These are phyloP conservation scores for Thamnophis sirtalis DNA, from an alignment of 2,113 vertebrate genomes.

Conservation along the genomic window DNA sequence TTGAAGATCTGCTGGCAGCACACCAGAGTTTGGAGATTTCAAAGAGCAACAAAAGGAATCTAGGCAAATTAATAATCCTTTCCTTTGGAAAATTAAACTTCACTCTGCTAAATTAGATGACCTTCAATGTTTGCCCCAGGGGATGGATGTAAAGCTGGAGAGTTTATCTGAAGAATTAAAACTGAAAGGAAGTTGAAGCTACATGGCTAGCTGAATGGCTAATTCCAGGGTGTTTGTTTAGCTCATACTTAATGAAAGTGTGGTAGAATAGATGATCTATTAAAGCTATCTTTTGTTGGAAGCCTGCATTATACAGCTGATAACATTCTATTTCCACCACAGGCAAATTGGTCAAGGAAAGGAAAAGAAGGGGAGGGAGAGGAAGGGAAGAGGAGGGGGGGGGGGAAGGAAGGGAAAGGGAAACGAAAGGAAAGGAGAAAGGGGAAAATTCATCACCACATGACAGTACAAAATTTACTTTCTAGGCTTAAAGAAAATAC, in stretches of 20 bases:
- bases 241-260: conserved; percentile 8
- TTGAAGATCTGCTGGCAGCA: conserved; percentile 1
- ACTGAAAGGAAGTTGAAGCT: conserved; percentile 32
- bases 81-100: conserved; percentile 56
- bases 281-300: background rate
- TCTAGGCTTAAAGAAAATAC: background rate
- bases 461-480: background rate
- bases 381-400: background rate
- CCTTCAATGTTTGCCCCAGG: conserved; percentile 41
- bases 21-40: conserved; percentile 11
- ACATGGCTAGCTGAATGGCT: background rate
- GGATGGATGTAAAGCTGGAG: conserved; percentile 29
- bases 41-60: conserved; percentile 45
- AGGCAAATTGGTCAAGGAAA: background rate
- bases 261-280: background rate
- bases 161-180: conserved; percentile 46
- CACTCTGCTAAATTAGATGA: conserved; percentile 55
- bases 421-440: background rate
- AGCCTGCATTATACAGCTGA: background rate
- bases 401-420: background rate
- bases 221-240: conserved; percentile 15
- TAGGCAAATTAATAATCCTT: conserved; percentile 52
- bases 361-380: background rate
- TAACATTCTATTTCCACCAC: background rate
- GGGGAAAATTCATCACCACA: background rate